Percentiles rank a stretch among this genome's conserved stretches.
phyloP scores from a whole-genome alignment of 2,113 vertebrate genomes.

The Aldabrachelys gigantea region DNA sequence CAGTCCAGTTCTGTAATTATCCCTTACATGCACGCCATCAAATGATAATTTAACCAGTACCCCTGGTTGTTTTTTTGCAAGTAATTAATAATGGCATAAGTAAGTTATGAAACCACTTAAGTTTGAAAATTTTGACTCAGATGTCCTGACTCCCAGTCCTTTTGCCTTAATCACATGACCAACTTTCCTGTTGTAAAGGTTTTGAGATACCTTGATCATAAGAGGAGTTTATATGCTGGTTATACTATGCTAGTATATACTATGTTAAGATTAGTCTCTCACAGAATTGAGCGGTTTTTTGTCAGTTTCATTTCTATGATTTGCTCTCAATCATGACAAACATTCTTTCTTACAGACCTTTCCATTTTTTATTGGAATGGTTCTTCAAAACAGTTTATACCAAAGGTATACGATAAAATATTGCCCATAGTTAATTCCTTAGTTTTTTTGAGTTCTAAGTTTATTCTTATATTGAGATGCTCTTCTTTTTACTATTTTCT shows the following conservation, averaged over 20 bases:
- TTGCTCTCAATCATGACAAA: neutral
- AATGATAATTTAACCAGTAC: neutral
- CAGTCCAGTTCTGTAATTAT: neutral
- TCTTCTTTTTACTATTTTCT: constrained; percentile 16
- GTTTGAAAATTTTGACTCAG: neutral
- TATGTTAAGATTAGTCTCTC: neutral
- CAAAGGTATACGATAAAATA: neutral
- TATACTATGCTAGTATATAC: neutral
- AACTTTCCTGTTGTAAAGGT: neutral
- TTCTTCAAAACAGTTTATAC: constrained; percentile 35
- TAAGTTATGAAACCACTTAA: neutral
- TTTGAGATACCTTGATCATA: neutral
- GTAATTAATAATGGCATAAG: neutral
- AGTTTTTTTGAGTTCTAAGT: neutral
- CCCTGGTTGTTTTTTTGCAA: neutral
- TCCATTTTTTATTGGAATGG: neutral
- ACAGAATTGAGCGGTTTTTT: neutral
- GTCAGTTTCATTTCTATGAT: neutral
- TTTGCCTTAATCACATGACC: neutral
- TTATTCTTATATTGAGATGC: constrained; percentile 10
- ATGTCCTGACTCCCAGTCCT: neutral
- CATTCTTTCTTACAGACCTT: neutral
- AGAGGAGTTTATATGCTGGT: neutral
- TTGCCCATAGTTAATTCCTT: neutral
- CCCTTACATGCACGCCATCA: neutral